phyloP scores from a whole-genome alignment of 2,797 vertebrate species.

The Iguana delicatissima region DNA sequence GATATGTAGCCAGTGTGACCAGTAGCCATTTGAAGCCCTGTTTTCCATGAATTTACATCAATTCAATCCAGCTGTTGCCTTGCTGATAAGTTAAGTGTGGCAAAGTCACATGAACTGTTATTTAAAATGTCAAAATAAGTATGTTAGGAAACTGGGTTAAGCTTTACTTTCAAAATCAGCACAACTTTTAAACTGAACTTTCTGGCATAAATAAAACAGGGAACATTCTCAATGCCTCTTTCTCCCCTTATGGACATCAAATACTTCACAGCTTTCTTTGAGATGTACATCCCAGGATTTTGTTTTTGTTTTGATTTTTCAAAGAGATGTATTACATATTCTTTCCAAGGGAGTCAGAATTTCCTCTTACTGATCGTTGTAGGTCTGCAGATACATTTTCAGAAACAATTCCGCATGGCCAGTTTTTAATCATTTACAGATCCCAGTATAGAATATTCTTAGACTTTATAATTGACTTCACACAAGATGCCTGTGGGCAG shows the following conservation, averaged over 20 bases:
- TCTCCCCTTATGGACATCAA: neutral
- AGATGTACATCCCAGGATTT: conserved; percentile 15
- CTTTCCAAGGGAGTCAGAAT: conserved; percentile 1
- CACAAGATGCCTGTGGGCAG: neutral
- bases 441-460: neutral
- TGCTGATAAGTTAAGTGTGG: neutral
- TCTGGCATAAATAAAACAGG: neutral
- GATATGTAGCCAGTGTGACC: no score
- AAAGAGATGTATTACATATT: conserved; percentile 26
- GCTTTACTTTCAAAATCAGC: neutral
- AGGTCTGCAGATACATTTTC: conserved; percentile 21
- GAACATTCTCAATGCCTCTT: conserved; percentile 2
- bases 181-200: neutral
- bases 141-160: neutral
- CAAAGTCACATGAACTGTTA: neutral
- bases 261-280: conserved; percentile 42
- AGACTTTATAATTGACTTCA: conserved; percentile 4
- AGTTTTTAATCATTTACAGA: conserved; percentile 40
- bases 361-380: neutral
- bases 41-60: neutral
- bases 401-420: neutral
- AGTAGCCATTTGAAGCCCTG: no score
- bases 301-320: neutral
- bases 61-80: neutral
- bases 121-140: neutral